Conservation (phyloP, 2,888 invertebrate genomes). For the Drosophila siamana region DNA sequence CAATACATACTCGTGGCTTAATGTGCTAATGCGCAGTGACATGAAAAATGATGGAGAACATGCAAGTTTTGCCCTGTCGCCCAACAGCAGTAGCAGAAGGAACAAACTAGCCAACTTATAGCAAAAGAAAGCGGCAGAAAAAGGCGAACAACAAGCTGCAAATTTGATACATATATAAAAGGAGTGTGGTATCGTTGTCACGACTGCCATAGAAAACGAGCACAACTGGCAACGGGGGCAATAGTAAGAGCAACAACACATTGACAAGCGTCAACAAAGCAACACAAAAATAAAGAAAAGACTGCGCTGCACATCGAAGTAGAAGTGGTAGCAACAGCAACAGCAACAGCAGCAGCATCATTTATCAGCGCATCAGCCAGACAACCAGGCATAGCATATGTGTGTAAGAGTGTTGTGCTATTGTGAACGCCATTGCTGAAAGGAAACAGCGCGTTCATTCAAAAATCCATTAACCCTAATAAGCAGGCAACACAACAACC, state of each 20-base stretch:
- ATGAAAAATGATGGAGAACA: slow-evolving; percentile 80
- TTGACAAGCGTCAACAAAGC: slow-evolving; percentile 68
- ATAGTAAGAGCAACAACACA: slow-evolving; percentile 37
- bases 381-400: slow-evolving; percentile 51
- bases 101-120: slow-evolving; percentile 56
- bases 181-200: slow-evolving; percentile 16
- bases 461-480: slow-evolving; percentile 79
- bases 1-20: slow-evolving; percentile 66
- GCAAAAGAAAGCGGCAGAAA: slow-evolving; percentile 34
- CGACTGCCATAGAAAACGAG: slow-evolving; percentile 16
- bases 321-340: slow-evolving; percentile 16
- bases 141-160: slow-evolving; percentile 66
- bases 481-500: slow-evolving; percentile 57
- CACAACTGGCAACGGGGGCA: slow-evolving; percentile 8
- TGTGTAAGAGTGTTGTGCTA: slow-evolving; percentile 46
- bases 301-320: slow-evolving; percentile 57
- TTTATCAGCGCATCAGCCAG: slow-evolving; percentile 75
- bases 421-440: slow-evolving; percentile 62
- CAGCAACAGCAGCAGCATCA: slow-evolving; percentile 60
- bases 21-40: slow-evolving; percentile 79
- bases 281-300: slow-evolving; percentile 25
- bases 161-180: slow-evolving; percentile 54
- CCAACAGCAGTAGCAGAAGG: slow-evolving; percentile 25
- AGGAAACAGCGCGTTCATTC: slow-evolving; percentile 77
- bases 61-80: slow-evolving; percentile 61